These are phyloP conservation scores for Fistularia tabacaria DNA, from an alignment of 2,797 vertebrate genomes.

Conservation along the genomic window DNA sequence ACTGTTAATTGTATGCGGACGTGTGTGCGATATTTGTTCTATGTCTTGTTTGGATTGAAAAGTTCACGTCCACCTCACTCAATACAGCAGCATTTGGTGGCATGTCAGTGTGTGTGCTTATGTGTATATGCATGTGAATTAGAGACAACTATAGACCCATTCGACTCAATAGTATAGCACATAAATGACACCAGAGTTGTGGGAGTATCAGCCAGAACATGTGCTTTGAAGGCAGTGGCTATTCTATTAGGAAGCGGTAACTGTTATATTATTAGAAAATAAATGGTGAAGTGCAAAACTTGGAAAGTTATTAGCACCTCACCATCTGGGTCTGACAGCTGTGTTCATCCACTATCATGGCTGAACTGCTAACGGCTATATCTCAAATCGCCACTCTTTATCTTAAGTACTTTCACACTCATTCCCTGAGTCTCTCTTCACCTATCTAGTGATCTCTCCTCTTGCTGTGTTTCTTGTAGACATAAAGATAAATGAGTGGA, in stretches of 20 bases:
- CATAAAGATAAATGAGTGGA: slow-evolving; percentile 25
- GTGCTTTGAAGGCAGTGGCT: slow-evolving; percentile 65
- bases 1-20: too few relatives aligned
- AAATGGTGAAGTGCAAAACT: slow-evolving; percentile 72
- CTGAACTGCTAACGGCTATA: slow-evolving; percentile 62
- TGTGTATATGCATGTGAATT: slow-evolving; percentile 17
- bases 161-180: slow-evolving; percentile 40
- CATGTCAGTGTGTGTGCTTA: too few relatives aligned
- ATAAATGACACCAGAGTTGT: slow-evolving; percentile 57
- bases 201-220: slow-evolving; percentile 59
- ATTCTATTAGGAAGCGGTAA: slow-evolving; percentile 74
- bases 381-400: slow-evolving; percentile 57
- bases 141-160: slow-evolving; percentile 36
- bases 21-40: too few relatives aligned
- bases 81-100: too few relatives aligned
- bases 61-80: too few relatives aligned
- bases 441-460: slow-evolving; percentile 1
- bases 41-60: too few relatives aligned
- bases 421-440: slow-evolving; percentile 21
- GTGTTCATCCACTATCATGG: slow-evolving; percentile 67
- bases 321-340: slow-evolving; percentile 74
- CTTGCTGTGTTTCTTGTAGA: slow-evolving; percentile 29
- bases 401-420: slow-evolving; percentile 43
- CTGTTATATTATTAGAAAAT: slow-evolving; percentile 80
- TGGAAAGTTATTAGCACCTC: slow-evolving; percentile 74